Base-by-base conservation (phyloP, 2,888 invertebrate genomes). In the Agrotis segetum region DNA sequence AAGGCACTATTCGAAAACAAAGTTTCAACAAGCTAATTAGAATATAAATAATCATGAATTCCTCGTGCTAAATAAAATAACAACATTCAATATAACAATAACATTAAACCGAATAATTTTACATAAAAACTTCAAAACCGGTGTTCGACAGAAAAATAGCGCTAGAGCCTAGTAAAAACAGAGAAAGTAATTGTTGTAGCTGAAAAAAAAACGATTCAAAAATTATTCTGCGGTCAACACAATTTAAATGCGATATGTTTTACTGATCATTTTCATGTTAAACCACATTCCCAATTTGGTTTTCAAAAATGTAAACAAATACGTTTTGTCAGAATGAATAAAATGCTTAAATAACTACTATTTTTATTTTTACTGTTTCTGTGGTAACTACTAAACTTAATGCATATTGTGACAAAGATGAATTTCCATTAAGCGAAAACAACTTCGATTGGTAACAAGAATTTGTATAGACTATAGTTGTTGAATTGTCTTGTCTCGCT, bases 221-320 rank as follows among this genome's bases (percentile, higher is more conserved):
- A n/a, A 70, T 56, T 46, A 55, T n/a, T 47, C 3, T 17, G 17
- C 16, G 9, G 11, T 47, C 4, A 40, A 4, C 24, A 14, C 13
- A 53, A 67, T 55, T 63, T 50, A 63, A 63, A 58, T 24, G 21
- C 29, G 49, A 24, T 24, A 21, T 67, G 29, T 67, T 74, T 64
- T 19, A 60, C 60, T 24, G 50, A 17, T 55, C 34, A 59, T 47
- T 34, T 61, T 58, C 11, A 44, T 64, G 21, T 24, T 63, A 21
- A 40, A 21, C 4, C 14, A 17, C 9, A 17, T 63, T 56, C 6
- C 44, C n/a, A 65, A n/a, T 6, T 1, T 24, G n/a, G 11, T n/a
- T 56, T 53, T 24, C 53, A 17, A 53, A 53, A 29, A 9, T 3
- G 17, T 53, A 53, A 29, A 29, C 29, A 55, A 56, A 29, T 13